Evolutionary conservation across 2,113 vertebrate species (phyloP).

Genomic region (Pongo abelii): DNA sequence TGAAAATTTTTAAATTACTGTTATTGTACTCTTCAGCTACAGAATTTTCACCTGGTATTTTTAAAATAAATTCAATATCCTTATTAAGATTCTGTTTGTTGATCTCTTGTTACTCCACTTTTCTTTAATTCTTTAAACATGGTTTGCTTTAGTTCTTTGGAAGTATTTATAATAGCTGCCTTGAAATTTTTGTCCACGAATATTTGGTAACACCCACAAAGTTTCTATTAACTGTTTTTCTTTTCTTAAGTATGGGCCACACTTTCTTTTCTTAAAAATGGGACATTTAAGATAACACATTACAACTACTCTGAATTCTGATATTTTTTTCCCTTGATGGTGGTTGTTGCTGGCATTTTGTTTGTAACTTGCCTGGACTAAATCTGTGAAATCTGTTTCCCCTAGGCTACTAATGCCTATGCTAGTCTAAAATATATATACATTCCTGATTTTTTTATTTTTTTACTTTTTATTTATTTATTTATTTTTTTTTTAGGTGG

Average conservation of each 20-base stretch:
- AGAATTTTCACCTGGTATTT: background rate
- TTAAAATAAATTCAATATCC: background rate
- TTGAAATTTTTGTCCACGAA: background rate
- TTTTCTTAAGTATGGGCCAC: background rate
- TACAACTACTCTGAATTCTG: background rate
- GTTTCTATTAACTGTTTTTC: background rate
- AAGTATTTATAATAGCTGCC: background rate
- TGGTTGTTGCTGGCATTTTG: background rate
- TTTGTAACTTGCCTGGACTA: background rate
- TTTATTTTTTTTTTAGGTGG: too few species aligned
- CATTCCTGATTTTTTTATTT: background rate
- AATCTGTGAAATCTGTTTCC: background rate
- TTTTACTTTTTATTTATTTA: background rate
- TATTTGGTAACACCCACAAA: background rate
- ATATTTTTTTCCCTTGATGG: background rate
- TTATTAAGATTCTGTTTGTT: background rate
- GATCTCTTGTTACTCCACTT: background rate
- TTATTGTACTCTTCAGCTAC: background rate
- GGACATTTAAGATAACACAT: background rate
- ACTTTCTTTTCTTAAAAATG: background rate
- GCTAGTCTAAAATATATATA: background rate
- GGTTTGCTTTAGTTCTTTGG: slow-evolving; percentile 20
- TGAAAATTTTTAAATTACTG: background rate
- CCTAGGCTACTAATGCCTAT: background rate
- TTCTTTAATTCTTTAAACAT: slow-evolving; percentile 28